Base-by-base conservation (phyloP, 2,113 vertebrate species). In the Corapipo altera region DNA sequence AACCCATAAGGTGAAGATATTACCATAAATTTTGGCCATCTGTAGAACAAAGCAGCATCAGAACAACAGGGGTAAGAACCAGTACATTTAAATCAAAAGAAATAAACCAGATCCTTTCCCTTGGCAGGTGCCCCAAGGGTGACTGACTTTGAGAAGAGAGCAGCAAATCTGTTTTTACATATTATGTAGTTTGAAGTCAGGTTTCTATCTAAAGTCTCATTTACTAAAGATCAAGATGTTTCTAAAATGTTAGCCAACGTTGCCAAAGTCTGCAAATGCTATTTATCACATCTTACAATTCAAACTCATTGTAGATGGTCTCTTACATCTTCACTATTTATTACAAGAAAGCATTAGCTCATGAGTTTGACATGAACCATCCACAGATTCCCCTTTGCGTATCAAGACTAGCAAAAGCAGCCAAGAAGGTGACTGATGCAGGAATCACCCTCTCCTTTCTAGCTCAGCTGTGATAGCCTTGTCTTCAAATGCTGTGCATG, bases 11-110 rank as follows among this genome's bases (percentile, higher is more conserved):
- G 97, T 97, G 70, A 94, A 97, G 70, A 97, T 18, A 6, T 55
- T 86, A 13, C 97, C 86, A 12, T 97, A 80, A 44, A 43, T 66
- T 88, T 93, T 75, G 14, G 85, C 90, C 76, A 97, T 71, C 97
- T 97, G 64, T 22, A 23, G 78, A 91, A 69, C 19, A 81, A 91
- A 20, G 10, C 32, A 69, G 27, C 15, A 70, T 35, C 39, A 85
- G 54, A 89, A 79, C 9, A 78, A 72, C 21, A 43, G 3, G 15
- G 43, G 26, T 58, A 12, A 88, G 46, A 59, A 83, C 8, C 0
- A 2, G 17, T 10, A 26, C 6, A 8, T 52, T 75, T 48, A 73
- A 85, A 79, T 39, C 15, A 61, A 81, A 21, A 21, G 71, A 15
- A 21, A 35, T 32, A 13, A 85, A 57, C 12, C 8, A 46, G 22